Base-by-base conservation (phyloP, 2,797 vertebrate genomes). In the Oreochromis grahami region DNA sequence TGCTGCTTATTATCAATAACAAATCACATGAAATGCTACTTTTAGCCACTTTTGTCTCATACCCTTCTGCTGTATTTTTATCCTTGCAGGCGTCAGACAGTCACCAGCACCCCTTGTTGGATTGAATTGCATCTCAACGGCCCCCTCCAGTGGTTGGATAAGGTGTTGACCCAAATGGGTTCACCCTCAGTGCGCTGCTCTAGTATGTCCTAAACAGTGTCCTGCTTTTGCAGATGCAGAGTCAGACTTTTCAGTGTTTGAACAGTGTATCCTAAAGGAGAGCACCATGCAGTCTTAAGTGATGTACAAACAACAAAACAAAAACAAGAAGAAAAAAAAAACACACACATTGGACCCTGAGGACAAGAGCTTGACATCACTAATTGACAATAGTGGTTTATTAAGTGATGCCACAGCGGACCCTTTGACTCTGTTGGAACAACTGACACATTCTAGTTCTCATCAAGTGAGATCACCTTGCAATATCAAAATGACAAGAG, bases 121-220 rank as follows among this genome's bases (percentile, higher is more conserved):
- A 99, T 99, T 74, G 98, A 99, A 87, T 97, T 99, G 81, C 98
- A 99, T 89, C 97, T 99, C 96, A 99, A 99, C 0, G 98, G 98
- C 91, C 98, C 98, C 85, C 97, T 99, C 90, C 98, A 99, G 82
- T 99, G 98, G 98, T 88, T 99, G 97, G 98, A 99, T 95, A 99
- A 99, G 96, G 98, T 99, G 89, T 95, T 99, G 96, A 99, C 98
- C 96, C 98, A 99, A 93, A 99, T 99, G 98, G 98, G 98, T 65
- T 99, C 98, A n/a, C 98, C 98, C 58, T 98, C 98, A 87, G 98
- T 98, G 87, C 98, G 98, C 90, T 99, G 98, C 91, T 99, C 98
- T 87, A 99, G 98, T 95, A 99, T 99, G 98, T 99, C 98, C 17
- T 98, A 98, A 98, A 87, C 77, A 1, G 84, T 90, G 79, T 86